A percentile compares a stretch with the other conserved stretches of the same genome.
These are phyloP conservation scores for Trichoplax adhaerens DNA, from an alignment of 37 sponge, comb jelly and placozoan species.

Conservation along the genomic window DNA sequence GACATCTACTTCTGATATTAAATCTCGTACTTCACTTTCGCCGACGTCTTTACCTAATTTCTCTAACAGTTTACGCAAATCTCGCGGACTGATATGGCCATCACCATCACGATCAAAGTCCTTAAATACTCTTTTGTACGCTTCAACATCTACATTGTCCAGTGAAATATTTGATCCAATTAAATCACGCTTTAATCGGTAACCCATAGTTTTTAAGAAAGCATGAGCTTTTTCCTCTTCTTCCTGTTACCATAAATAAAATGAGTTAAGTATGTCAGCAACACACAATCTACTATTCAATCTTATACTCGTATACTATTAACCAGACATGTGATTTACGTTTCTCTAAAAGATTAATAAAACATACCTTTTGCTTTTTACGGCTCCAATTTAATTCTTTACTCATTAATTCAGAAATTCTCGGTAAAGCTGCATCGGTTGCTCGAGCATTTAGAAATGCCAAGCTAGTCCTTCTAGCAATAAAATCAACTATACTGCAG, in stretches of 20 bases:
- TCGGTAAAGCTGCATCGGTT: slow-evolving; percentile 75
- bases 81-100: slow-evolving; percentile 72
- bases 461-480: slow-evolving; percentile 79
- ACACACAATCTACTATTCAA: too few relatives aligned
- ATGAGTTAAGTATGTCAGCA: neutral
- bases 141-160: slow-evolving; percentile 51
- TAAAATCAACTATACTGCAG: slow-evolving; percentile 66
- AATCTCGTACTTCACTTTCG: slow-evolving; percentile 66
- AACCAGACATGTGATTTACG: too few relatives aligned
- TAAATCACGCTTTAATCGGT: slow-evolving; percentile 34
- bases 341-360: too few relatives aligned
- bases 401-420: slow-evolving; percentile 79
- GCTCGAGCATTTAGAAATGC: slow-evolving; percentile 95
- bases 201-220: slow-evolving; percentile 69
- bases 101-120: slow-evolving; percentile 67
- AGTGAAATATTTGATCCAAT: slow-evolving; percentile 48
- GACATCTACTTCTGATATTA: slow-evolving; percentile 84
- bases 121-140: slow-evolving; percentile 46
- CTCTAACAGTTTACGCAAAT: slow-evolving; percentile 47
- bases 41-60: slow-evolving; percentile 42
- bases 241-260: slow-evolving; percentile 11
- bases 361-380: too few relatives aligned
- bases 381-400: slow-evolving; percentile 64
- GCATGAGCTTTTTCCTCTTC: slow-evolving; percentile 32
- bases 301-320: too few relatives aligned